Evolutionary conservation across 2,888 invertebrate genomes (phyloP), one percentile per base, ranked within the genome.

Genomic region (Dinocampus coccinellae): DNA sequence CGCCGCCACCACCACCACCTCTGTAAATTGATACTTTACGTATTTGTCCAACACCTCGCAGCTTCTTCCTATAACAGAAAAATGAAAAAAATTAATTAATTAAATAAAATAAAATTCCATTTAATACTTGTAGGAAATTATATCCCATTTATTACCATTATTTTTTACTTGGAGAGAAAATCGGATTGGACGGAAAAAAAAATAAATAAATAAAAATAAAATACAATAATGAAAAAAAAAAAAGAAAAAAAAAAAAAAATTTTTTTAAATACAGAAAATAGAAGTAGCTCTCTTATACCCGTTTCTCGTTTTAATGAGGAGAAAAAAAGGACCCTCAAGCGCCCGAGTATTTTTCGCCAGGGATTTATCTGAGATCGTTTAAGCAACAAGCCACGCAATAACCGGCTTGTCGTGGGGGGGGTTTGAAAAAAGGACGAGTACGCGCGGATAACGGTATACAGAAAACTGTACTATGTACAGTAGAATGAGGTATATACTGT

Each of bases 361-460:
- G 75, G 68, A 69, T 75, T 76, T 76, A 75, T 75, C 74, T 66
- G 58, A 61, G 76, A 75, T 72, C 73, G 75, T 75, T 75, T 75
- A 74, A 77, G 72, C 73, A 75, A 71, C 73, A 75, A 72, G 72
- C 74, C 71, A 71, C 74, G 76, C 73, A 76, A 76, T 76, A 77
- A 77, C 75, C 73, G 73, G 69, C 70, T 70, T 71, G 76, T 39
- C 72, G 72, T 71, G 26, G 29, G 62, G 64, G 42, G 60, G 29
- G 29, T 7, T 29, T 29, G 64, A 63, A 16, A 22, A 33, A 61
- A 58, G 62, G 34, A 4, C 58, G 29, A 33, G 42, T 52, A 22
- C 58, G 36, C 57, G 61, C 7, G 62, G 34, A 52, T 24, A 24
- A 26, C 20, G 70, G 33, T 36, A 36, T 26, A 57, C 34, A 33